Base-by-base conservation (phyloP, 1,140 invertebrate genomes). In the Apis laboriosa region DNA sequence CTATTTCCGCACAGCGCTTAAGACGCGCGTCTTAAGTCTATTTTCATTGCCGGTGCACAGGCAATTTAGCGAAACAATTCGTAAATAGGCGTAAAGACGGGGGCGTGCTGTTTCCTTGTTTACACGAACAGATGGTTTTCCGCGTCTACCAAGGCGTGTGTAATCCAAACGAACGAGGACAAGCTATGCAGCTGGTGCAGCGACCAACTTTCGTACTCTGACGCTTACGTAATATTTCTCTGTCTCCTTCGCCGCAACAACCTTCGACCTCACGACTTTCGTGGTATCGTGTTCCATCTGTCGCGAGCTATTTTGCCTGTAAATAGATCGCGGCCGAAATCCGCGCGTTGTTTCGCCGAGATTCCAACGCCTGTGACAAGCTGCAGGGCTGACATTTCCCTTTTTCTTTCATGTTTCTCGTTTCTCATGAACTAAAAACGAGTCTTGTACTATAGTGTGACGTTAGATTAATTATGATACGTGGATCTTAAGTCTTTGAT, bases 211-310 rank as follows among this genome's bases (percentile, higher is more conserved):
- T 87, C 85, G 21, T 79, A 70, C 72, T 61, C 71, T 61, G 51
- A 79, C 68, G 74, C 77, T 88, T 87, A 80, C 13, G 58, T 76
- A 83, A 86, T 71, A 81, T 82, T 64, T 60, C 61, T 81, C 83
- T 77, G 72, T 76, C 77, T 58, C 72, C 73, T 64, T 79, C 51
- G 43, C 56, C 55, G 72, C 77, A 68, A 64, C 13, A 63, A 81
- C 84, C 83, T 83, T 80, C 80, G 76, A 88, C 86, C 84, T 63
- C 76, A 43, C 34, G 72, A 86, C 79, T 89, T 84, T 80, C 73
- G 73, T 80, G 75, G 64, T 86, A 73, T 67, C 76, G 60, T 68
- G 63, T 77, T 67, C 51, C 75, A 70, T 79, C 78, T 77, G 77
- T 61, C 77, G 66, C 43, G 64, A 34, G 53, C 60, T 55, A 53